Percentiles rank a stretch among this genome's conserved stretches.
Evolutionary conservation across 2,888 invertebrate species (phyloP).

Genomic region (Smittia sp.): DNA sequence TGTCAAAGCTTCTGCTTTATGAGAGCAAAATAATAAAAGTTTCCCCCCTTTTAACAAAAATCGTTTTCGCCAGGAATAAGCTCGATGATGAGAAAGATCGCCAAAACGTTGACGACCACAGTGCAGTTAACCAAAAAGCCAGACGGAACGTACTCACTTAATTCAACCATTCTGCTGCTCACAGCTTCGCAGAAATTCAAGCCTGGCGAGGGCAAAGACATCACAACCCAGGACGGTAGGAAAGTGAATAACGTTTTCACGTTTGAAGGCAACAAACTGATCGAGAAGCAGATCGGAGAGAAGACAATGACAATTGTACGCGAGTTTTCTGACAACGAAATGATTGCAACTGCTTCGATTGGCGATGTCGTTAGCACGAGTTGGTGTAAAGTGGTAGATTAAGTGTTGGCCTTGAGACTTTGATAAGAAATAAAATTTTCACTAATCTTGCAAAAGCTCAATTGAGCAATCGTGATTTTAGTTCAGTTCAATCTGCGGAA

Average conservation of each 20-base stretch:
- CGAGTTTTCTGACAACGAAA: slow-evolving; percentile 18
- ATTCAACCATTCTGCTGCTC: slow-evolving; percentile 13
- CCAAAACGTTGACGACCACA: slow-evolving; percentile 1
- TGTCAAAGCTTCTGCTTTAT: no score
- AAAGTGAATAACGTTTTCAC: slow-evolving; percentile 6
- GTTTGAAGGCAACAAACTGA: slow-evolving; percentile 2
- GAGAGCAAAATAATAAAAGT: no score
- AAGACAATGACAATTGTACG: not conserved
- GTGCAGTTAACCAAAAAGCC: slow-evolving; percentile 9
- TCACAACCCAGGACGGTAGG: not conserved
- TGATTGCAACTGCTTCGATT: not conserved
- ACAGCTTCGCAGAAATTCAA: slow-evolving; percentile 17
- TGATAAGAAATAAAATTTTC: not conserved
- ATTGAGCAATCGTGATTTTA: not conserved
- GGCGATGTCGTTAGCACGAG: not conserved
- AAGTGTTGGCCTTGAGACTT: not conserved
- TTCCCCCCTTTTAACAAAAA: no score
- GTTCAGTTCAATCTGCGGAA: not conserved
- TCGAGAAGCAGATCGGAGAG: slow-evolving; percentile 23
- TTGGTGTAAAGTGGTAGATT: not conserved
- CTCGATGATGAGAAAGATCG: not conserved
- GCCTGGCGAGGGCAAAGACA: not conserved
- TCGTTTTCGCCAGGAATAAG: not conserved
- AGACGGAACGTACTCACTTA: not conserved
- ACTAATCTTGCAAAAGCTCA: not conserved